phyloP scores from a whole-genome alignment of 2,113 vertebrate genomes.

The Apistogramma diplotaenia region DNA sequence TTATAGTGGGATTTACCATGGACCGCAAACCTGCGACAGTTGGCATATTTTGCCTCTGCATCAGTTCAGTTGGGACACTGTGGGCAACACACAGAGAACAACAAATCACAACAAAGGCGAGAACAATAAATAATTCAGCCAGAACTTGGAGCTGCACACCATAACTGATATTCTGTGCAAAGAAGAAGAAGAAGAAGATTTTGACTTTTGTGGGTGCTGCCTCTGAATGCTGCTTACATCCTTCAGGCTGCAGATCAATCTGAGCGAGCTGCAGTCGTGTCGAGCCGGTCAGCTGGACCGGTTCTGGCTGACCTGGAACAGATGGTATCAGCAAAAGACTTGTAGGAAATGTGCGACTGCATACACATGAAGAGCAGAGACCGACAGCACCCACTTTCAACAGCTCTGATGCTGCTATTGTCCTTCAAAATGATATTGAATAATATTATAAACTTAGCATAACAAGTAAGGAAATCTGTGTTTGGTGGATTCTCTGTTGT shows the following conservation, averaged over 20 bases:
- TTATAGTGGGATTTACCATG: neutral
- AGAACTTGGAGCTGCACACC: neutral
- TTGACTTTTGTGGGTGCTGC: neutral
- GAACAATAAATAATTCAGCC: conserved; percentile 27
- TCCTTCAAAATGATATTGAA: neutral
- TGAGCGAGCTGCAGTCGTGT: neutral
- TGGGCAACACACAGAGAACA: neutral
- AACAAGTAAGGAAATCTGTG: no score
- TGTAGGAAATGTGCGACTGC: neutral
- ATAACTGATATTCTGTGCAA: neutral
- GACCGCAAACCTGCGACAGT: neutral
- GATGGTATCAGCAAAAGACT: neutral
- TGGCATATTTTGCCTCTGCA: neutral
- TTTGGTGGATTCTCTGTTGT: no score
- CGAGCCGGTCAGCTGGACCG: neutral
- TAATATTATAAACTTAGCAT: no score
- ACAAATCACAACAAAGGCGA: neutral
- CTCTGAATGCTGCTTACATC: neutral
- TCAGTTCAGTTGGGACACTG: neutral
- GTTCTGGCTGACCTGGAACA: neutral
- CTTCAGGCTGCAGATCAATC: neutral
- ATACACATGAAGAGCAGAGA: neutral
- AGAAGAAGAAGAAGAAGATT: neutral
- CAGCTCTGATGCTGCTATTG: neutral
- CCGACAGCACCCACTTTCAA: neutral